Conservation (phyloP, 2,113 vertebrate species). For the Vimba vimba region DNA sequence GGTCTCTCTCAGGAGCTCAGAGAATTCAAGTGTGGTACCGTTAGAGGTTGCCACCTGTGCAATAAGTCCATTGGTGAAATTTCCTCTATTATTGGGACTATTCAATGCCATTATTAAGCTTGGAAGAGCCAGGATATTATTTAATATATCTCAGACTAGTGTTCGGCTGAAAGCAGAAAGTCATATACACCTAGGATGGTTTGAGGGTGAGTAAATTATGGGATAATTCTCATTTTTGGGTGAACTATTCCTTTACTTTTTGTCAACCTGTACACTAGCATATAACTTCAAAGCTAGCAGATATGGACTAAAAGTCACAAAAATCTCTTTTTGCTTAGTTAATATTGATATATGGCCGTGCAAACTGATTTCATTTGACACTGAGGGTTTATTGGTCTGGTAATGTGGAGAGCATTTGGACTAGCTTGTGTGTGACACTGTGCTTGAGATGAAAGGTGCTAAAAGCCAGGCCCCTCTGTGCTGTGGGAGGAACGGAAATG, state of each 20-base stretch:
- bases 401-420: conserved; percentile 17
- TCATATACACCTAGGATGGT: too few species aligned
- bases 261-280: not conserved
- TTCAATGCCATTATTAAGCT: too few species aligned
- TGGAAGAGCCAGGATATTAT: too few species aligned
- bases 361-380: not conserved
- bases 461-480: conserved; percentile 8
- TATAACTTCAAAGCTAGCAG: not conserved
- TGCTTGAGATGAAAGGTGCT: conserved; percentile 25
- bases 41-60: too few species aligned
- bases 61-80: too few species aligned
- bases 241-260: not conserved
- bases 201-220: too few species aligned
- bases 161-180: too few species aligned
- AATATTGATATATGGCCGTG: not conserved
- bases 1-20: too few species aligned
- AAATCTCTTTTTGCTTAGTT: not conserved
- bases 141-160: too few species aligned
- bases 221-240: too few species aligned
- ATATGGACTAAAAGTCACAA: not conserved
- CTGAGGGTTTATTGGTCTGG: not conserved
- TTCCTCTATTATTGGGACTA: too few species aligned
- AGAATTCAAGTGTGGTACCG: too few species aligned
- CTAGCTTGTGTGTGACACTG: conserved; percentile 11
- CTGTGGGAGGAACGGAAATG: conserved; percentile 33